phyloP scores from a whole-genome alignment of 2,888 invertebrate genomes.

The Neria commutata region DNA sequence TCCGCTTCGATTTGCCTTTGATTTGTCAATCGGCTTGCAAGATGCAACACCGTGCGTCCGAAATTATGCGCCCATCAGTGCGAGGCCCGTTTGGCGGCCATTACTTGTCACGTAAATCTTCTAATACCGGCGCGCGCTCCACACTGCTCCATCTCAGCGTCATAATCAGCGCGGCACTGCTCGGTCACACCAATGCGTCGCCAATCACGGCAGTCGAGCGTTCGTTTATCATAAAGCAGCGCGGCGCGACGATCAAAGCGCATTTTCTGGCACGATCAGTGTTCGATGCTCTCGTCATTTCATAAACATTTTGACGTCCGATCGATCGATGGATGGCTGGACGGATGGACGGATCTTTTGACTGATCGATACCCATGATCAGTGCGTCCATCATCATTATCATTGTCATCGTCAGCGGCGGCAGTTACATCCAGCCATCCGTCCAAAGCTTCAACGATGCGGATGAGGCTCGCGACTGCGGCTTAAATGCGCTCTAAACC shows the following conservation, averaged over 20 bases:
- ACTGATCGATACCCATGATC: not conserved
- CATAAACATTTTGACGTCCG: constrained; percentile 7
- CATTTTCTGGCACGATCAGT: constrained; percentile 15
- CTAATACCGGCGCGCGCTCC: too few species aligned
- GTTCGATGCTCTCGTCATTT: not conserved
- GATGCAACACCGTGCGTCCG: too few species aligned
- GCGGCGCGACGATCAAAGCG: constrained; percentile 15
- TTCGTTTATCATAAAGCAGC: not conserved
- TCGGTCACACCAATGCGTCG: not conserved
- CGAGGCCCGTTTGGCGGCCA: too few species aligned
- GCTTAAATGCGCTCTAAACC: constrained; percentile 37
- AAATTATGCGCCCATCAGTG: too few species aligned
- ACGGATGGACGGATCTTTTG: too few species aligned
- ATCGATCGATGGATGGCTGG: not conserved
- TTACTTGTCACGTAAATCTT: too few species aligned
- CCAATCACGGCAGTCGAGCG: not conserved
- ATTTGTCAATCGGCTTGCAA: too few species aligned
- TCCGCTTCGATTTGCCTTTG: too few species aligned
- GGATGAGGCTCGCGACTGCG: constrained; percentile 16
- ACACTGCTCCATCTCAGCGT: too few species aligned
- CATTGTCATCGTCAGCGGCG: not conserved
- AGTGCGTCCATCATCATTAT: constrained; percentile 1
- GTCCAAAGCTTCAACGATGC: not conserved
- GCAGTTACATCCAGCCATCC: not conserved
- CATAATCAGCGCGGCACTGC: too few species aligned